Base-by-base conservation (phyloP, 1,140 invertebrate species). In the Drosophila santomea region DNA sequence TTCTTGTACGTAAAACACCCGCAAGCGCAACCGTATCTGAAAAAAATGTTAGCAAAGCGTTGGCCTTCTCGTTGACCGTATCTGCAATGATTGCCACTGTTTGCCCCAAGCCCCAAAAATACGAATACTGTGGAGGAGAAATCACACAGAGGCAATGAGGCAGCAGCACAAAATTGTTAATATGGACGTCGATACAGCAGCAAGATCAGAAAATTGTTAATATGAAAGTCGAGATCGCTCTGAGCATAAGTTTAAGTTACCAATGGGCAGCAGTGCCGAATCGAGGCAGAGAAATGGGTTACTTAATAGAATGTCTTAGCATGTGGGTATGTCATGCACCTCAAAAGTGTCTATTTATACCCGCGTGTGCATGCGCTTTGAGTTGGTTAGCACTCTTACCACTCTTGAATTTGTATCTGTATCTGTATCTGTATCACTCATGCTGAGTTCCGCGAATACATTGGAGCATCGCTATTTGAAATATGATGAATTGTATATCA, bases 191-290 rank as follows among this genome's bases (percentile, higher is more conserved):
- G 85, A 75, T 32, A 63, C 55, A 39, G 56, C 74, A 45, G 61
- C 66, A 56, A 48, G 20, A 20, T 20, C 61, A 54, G 47, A 45
- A 78, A 69, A 69, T 78, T 67, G 61, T 52, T 90, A 74, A 82
- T 81, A 69, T 43, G 67, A 76, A 82, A 90, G 80, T 63, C 85
- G 85, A 73, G 86, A 90, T 85, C 48, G 86, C 85, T 79, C 51
- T 69, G 55, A 76, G 81, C 74, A 41, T 15, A 44, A 51, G 20
- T 17, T 58, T 15, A 44, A 51, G 20, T 17, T 58, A 36, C 60
- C 39, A 62, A 32, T 43, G 52, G 56, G 51, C 17, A 20, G 62
- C 10, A 45, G n/a, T 25, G 43, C 25, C 28, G 48, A 17, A 78
- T 45, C 39, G 48, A 45, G 23, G 38, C 32, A 28, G 8, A 4